Evolutionary conservation across 2,888 invertebrate genomes (phyloP), one percentile per base, ranked within the genome.

Genomic region (Lycaena phlaeas): DNA sequence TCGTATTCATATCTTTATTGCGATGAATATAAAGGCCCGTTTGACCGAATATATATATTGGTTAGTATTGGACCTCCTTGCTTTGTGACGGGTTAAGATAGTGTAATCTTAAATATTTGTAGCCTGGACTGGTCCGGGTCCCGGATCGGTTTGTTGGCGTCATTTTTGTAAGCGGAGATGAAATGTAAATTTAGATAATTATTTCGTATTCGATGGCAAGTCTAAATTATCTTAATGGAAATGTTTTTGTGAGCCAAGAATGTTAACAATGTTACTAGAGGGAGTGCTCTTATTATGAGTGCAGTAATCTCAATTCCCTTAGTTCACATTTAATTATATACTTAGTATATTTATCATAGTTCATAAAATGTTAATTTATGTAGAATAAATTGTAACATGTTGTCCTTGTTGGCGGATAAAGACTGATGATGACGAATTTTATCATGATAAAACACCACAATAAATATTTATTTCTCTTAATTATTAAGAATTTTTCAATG

Each of bases 91-190:
- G 53, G 52, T 49, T 47, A 37, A 50, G 57, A 57, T 57, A 54
- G 50, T 37, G 45, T 51, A 51, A 57, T 57, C 56, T 57, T 57
- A 57, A 56, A 55, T 57, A 57, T 55, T 57, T 53, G 47, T 53
- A 51, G 52, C 48, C 50, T 46, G 52, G 48, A 44, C 39, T 53
- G 51, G 52, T 47, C 50, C 45, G 52, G 48, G 45, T 38, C 45
- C 46, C 48, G 37, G 38, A 49, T 49, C 44, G 50, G 43, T 49
- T 31, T 43, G 41, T 46, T 41, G 47, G 43, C 48, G 46, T 50
- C 46, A 50, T 45, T 49, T 50, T 34, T 34, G 34, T 34, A 34
- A 34, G 34, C 34, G 18, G 34, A 34, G 34, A 34, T 22, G 34
- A 34, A 34, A 34, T 12, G 34, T 34, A 34, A 22, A 9, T 34